Conservation (phyloP, 2,113 vertebrate species). For the Procapra przewalskii region DNA sequence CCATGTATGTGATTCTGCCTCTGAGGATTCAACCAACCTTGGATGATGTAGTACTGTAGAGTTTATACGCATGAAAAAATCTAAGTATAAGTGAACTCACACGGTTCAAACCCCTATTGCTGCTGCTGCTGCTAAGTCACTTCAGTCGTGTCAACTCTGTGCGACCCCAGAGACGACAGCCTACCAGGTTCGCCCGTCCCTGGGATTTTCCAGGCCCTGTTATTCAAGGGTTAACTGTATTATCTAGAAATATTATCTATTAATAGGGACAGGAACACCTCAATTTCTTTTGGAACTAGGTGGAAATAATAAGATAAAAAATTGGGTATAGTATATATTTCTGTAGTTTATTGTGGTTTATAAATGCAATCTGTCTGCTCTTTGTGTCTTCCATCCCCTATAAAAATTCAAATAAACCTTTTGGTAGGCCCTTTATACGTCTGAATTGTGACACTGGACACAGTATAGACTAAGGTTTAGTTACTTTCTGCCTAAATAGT, state of each 20-base stretch:
- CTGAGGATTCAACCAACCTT: background rate
- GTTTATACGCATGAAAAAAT: background rate
- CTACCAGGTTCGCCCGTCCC: no score
- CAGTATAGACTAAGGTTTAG: background rate
- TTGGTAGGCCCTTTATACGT: background rate
- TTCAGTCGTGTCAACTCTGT: no score
- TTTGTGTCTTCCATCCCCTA: background rate
- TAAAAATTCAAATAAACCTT: background rate
- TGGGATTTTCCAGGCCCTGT: no score
- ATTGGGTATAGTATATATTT: background rate
- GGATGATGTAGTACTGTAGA: background rate
- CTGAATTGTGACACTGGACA: background rate
- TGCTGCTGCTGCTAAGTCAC: no score
- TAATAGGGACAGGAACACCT: background rate
- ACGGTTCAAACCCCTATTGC: background rate
- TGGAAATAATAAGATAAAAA: slow-evolving; percentile 21
- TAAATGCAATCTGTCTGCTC: background rate
- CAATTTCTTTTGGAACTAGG: slow-evolving; percentile 3
- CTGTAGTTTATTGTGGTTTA: background rate
- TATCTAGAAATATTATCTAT: background rate
- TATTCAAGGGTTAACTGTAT: background rate
- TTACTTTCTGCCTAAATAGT: slow-evolving; percentile 3
- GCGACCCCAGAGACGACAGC: no score
- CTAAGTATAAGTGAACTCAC: background rate
- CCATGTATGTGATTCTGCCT: background rate